These are phyloP conservation scores for Amphiprion ocellaris DNA, from an alignment of 2,113 vertebrate species.

Conservation along the genomic window DNA sequence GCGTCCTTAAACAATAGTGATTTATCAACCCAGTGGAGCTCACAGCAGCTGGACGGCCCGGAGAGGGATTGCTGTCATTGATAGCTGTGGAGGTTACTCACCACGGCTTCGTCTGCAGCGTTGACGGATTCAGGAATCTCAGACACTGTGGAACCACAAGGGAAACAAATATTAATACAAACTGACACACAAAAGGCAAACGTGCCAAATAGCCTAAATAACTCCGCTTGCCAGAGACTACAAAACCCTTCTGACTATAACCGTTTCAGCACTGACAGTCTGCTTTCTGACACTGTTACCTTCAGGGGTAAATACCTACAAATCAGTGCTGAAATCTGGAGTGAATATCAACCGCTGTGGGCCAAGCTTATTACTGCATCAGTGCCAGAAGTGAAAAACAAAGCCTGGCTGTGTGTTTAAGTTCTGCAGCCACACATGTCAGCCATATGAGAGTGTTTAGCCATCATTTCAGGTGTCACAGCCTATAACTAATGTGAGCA, in stretches of 20 bases:
- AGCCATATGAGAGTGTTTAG: slow-evolving; percentile 69
- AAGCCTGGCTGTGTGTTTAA: slow-evolving; percentile 46
- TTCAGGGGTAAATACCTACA: slow-evolving; percentile 57
- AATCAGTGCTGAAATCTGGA: slow-evolving; percentile 58
- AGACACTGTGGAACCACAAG: slow-evolving; percentile 74
- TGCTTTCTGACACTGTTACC: slow-evolving; percentile 40
- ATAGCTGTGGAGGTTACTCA: slow-evolving; percentile 65
- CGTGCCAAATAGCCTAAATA: slow-evolving; percentile 27
- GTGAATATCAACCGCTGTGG: slow-evolving; percentile 27
- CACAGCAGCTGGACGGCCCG: slow-evolving; percentile 1
- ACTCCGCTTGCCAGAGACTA: slow-evolving; percentile 12
- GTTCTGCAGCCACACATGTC: slow-evolving; percentile 48
- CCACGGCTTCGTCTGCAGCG: slow-evolving; percentile 48
- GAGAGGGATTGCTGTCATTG: slow-evolving; percentile 26
- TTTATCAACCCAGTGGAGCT: slow-evolving; percentile 14
- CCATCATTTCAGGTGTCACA: slow-evolving; percentile 49
- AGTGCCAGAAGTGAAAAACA: slow-evolving; percentile 42
- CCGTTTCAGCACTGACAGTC: slow-evolving; percentile 20
- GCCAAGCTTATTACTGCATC: slow-evolving; percentile 57
- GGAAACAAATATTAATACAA: slow-evolving; percentile 59
- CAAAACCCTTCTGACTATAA: slow-evolving; percentile 18
- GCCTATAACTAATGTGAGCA: slow-evolving; percentile 49
- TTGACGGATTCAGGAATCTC: slow-evolving; percentile 52
- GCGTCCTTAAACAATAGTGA: slow-evolving; percentile 17
- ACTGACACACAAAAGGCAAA: slow-evolving; percentile 40